Percentiles rank a stretch among this genome's conserved stretches.
Conservation (phyloP, 2,888 invertebrate species). For the Eupsilia transversa region DNA sequence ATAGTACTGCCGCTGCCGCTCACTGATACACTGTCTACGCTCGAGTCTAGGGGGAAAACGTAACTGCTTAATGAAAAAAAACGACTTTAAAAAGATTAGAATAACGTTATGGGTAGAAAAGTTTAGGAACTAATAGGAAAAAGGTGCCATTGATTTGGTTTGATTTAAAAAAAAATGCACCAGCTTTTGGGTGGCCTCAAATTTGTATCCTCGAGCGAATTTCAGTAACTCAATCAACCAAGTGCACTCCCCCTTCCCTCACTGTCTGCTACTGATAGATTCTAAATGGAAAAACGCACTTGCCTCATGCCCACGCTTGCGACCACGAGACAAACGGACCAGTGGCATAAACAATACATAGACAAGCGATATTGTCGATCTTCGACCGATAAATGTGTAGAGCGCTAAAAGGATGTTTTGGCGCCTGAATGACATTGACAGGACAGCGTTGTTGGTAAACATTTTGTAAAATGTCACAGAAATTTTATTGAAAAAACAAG, state of each 20-base stretch:
- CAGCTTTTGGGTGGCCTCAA: neutral
- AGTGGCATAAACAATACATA: no score
- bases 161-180: neutral
- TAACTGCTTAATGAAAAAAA: neutral
- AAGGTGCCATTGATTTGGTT: neutral
- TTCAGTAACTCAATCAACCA: neutral
- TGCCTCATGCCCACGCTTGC: no score
- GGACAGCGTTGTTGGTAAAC: no score
- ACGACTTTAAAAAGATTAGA: neutral
- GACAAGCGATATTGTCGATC: no score
- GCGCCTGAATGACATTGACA: no score
- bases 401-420: no score
- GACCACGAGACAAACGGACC: no score
- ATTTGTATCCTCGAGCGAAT: neutral
- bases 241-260: neutral
- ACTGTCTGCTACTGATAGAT: no score
- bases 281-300: no score
- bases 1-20: conserved; percentile 74
- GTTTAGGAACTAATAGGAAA: neutral
- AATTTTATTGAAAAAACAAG: no score
- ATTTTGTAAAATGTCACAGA: no score
- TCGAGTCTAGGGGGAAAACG: conserved; percentile 77
- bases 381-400: no score
- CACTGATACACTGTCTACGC: conserved; percentile 86
- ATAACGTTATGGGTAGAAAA: neutral